phyloP scores from a whole-genome alignment of 2,888 invertebrate genomes.

The Scaptomyza flava region DNA sequence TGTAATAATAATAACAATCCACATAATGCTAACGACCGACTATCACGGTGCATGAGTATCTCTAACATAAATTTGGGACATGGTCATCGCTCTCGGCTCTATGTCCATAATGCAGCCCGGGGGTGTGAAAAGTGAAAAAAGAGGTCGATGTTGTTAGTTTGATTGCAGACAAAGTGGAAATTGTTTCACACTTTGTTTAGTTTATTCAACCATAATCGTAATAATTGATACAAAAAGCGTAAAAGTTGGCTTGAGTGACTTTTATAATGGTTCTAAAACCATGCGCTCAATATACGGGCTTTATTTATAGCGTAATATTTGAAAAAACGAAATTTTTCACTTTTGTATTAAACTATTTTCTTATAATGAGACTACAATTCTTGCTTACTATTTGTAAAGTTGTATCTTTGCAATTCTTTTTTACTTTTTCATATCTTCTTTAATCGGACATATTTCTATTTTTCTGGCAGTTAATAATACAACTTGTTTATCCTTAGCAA shows the following conservation, averaged over 20 bases:
- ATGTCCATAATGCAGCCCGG: slow-evolving; percentile 28
- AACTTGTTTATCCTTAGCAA: not conserved
- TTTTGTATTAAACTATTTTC: too few relatives aligned
- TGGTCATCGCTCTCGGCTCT: slow-evolving; percentile 9
- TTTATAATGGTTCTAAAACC: not conserved
- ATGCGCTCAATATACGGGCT: too few relatives aligned
- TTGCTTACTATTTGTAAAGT: too few relatives aligned
- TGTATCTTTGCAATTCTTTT: not conserved
- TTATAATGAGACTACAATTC: too few relatives aligned
- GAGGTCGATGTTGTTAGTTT: slow-evolving; percentile 60
- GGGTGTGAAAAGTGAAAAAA: slow-evolving; percentile 33
- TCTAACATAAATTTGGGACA: slow-evolving; percentile 36
- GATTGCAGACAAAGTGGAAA: slow-evolving; percentile 54
- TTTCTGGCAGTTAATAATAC: not conserved
- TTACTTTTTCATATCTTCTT: not conserved
- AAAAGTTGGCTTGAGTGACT: slow-evolving; percentile 2
- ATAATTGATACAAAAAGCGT: slow-evolving; percentile 5
- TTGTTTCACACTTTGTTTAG: slow-evolving; percentile 39
- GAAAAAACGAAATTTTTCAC: too few relatives aligned
- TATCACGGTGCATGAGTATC: slow-evolving; percentile 21
- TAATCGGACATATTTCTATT: too few relatives aligned
- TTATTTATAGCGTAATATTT: too few relatives aligned
- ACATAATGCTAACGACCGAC: slow-evolving; percentile 41
- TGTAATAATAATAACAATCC: slow-evolving; percentile 55
- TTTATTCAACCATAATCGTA: slow-evolving; percentile 7